A percentile compares a stretch with the other conserved stretches of the same genome.
Conservation (phyloP, 2,888 invertebrate species). For the Pseudococcus viburni region DNA sequence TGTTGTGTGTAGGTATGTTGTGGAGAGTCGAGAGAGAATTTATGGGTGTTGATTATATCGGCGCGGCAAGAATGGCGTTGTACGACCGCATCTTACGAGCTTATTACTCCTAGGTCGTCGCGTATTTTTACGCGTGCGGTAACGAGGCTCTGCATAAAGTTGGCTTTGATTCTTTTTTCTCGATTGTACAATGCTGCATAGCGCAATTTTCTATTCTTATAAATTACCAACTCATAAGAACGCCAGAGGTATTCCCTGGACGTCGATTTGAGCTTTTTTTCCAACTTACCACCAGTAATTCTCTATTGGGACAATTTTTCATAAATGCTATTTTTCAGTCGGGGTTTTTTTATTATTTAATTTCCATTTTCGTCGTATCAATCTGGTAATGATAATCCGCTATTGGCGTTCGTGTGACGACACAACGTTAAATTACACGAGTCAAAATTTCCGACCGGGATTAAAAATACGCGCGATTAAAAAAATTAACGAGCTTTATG, state of each 20-base stretch:
- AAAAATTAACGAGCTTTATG: conserved; percentile 18
- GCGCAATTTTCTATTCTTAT: background rate
- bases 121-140: conserved; percentile 1
- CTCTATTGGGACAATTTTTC: background rate
- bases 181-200: background rate
- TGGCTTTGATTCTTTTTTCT: background rate
- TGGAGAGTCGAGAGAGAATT: conserved; percentile 1
- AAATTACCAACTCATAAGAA: background rate
- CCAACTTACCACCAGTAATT: background rate
- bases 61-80: background rate
- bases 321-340: background rate
- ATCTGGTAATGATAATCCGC: background rate
- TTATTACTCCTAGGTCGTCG: background rate
- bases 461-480: background rate
- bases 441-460: background rate
- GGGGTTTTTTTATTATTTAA: background rate
- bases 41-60: conserved; percentile 33
- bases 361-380: background rate
- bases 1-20: background rate
- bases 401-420: background rate
- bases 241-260: background rate
- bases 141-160: background rate
- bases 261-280: background rate
- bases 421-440: background rate
- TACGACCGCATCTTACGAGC: conserved; percentile 11